These are phyloP conservation scores for Damaliscus lunatus DNA, from an alignment of 2,113 vertebrate species.

Conservation along the genomic window DNA sequence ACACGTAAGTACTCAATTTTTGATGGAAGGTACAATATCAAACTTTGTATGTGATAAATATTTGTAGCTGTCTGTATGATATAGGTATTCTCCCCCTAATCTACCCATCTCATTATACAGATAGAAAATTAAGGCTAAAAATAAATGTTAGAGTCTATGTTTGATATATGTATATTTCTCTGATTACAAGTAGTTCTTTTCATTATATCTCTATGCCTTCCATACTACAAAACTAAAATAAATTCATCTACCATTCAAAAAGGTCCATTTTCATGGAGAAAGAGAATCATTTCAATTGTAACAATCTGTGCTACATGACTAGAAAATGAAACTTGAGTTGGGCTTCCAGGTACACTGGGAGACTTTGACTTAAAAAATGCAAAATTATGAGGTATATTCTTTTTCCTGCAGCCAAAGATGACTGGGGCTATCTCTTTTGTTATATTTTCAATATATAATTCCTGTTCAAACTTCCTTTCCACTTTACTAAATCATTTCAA, in stretches of 20 bases:
- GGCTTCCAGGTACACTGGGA: conserved; percentile 24
- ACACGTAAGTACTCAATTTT: not conserved
- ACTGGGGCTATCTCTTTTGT: conserved; percentile 12
- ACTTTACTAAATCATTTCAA: conserved; percentile 59
- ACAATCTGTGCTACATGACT: not conserved
- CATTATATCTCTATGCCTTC: not conserved
- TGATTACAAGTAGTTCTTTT: conserved; percentile 10
- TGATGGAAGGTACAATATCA: not conserved
- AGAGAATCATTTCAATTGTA: not conserved
- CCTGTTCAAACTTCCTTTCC: conserved; percentile 35
- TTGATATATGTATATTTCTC: not conserved
- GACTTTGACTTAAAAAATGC: not conserved
- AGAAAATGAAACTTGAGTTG: conserved; percentile 41
- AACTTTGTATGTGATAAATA: not conserved
- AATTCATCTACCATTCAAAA: not conserved
- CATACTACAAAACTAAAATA: conserved; percentile 22
- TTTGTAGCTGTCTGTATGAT: not conserved
- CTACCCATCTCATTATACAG: not conserved
- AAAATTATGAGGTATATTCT: conserved; percentile 17
- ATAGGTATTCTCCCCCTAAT: not conserved
- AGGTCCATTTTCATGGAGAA: not conserved
- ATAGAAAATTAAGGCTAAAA: not conserved
- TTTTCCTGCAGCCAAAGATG: not conserved
- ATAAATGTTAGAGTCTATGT: not conserved
- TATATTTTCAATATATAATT: conserved; percentile 51